Percentiles rank a stretch among this genome's conserved stretches.
phyloP scores from a whole-genome alignment of 1,140 invertebrate genomes.

The Aphaenogaster floridana region DNA sequence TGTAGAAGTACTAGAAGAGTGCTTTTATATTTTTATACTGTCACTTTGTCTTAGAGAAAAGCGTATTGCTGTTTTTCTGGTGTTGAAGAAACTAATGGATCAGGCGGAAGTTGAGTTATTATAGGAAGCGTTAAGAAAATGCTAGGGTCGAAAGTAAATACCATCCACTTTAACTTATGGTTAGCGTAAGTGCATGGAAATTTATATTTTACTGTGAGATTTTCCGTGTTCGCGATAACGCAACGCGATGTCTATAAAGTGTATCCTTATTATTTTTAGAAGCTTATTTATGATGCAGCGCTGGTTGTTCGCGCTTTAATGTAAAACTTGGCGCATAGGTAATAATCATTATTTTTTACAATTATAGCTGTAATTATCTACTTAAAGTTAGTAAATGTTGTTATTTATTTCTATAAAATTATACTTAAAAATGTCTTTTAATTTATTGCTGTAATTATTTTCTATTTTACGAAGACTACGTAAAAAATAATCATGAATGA shows the following conservation, averaged over 20 bases:
- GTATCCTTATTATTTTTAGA: constrained; percentile 5
- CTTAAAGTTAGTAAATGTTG: not conserved
- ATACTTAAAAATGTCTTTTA: not conserved
- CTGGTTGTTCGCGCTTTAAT: not conserved
- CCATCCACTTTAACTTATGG: constrained; percentile 42
- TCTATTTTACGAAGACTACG: not conserved
- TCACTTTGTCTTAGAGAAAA: constrained; percentile 10
- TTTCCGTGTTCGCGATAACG: constrained; percentile 29
- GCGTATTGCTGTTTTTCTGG: constrained; percentile 36
- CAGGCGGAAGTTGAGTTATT: constrained; percentile 43
- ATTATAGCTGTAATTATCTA: not conserved
- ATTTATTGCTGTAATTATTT: not conserved
- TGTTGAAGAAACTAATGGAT: constrained; percentile 51
- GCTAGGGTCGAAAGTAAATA: constrained; percentile 50
- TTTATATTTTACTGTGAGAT: constrained; percentile 52
- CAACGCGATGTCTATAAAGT: constrained; percentile 5
- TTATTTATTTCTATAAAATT: not conserved
- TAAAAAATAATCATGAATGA: constrained; percentile 25
- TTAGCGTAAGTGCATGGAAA: not conserved
- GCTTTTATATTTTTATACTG: constrained; percentile 21
- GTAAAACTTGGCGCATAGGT: not conserved
- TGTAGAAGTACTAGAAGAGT: not conserved
- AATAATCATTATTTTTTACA: constrained; percentile 1
- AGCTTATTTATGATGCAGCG: not conserved
- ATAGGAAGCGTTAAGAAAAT: constrained; percentile 53